Base-by-base conservation (phyloP, 2,113 vertebrate genomes). In the Eretmochelys imbricata region DNA sequence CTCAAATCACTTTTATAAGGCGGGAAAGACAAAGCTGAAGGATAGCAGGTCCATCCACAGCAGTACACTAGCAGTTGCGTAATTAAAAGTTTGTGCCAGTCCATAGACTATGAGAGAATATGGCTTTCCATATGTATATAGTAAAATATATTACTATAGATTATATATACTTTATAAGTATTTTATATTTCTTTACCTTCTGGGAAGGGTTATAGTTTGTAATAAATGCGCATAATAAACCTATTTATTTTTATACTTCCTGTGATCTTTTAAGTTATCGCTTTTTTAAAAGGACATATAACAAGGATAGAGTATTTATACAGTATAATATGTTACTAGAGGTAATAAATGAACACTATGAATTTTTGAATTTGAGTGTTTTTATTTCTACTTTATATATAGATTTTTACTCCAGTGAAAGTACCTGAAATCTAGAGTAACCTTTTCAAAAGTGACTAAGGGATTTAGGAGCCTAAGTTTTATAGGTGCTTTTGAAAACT, bases 191-290 rank as follows among this genome's bases (percentile, higher is more conserved):
- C 98, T 98, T 87, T 99, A 97, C 98, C 99, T 99, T 99, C 99
- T 98, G 96, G 95, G 99, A 99, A 99, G 99, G 99, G 98, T 89
- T 97, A 97, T 98, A 99, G 98, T 98, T 98, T 98, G 97, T 98
- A 98, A 98, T 98, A 98, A 98, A 98, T 98, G 96, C 98, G 96
- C 98, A 98, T 98, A 98, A 98, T 98, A 96, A 98, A 95, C 93
- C 62, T 99, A 99, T 99, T 99, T 99, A 99, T 99, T 99, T 99
- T 99, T 99, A 99, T 99, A 99, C 99, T 99, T 99, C 98, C 98
- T 99, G 98, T 99, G 99, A 99, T 98, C 98, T 98, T 97, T 97
- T 99, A 99, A 99, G 98, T 99, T 99, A 99, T 99, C 99, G 96
- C 99, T 98, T 99, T 99, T 99, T 98, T 99, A 98, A 99, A 99